Evolutionary conservation across 2,113 vertebrate genomes (phyloP).

Genomic region (Danionella cerebrum): DNA sequence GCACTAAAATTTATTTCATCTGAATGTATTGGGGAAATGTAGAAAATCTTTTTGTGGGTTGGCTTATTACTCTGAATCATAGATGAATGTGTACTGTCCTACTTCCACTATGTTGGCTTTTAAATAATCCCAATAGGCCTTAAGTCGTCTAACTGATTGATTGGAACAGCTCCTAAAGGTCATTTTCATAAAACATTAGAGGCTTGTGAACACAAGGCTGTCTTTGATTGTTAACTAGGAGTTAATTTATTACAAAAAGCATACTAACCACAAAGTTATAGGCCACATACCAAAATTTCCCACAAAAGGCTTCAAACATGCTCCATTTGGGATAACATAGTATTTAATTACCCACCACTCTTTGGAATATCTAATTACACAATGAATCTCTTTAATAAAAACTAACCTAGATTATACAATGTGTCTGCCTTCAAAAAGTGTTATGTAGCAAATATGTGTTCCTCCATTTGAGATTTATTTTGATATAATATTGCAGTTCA

Average conservation of each 20-base stretch:
- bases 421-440: not conserved
- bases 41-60: constrained; percentile 71
- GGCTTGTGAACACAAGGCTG: constrained; percentile 61
- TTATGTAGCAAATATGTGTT: constrained; percentile 12
- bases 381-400: constrained; percentile 22
- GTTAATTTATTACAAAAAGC: constrained; percentile 49
- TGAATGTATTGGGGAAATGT: constrained; percentile 46
- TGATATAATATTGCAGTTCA: no score
- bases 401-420: not conserved
- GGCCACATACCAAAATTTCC: constrained; percentile 35
- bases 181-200: constrained; percentile 69
- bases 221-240: constrained; percentile 55
- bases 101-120: constrained; percentile 65
- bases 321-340: constrained; percentile 18
- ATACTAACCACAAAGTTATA: constrained; percentile 8
- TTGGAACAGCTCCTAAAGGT: constrained; percentile 69
- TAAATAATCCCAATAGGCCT: constrained; percentile 71
- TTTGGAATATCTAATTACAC: constrained; percentile 27
- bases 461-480: no score
- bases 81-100: constrained; percentile 68
- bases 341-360: constrained; percentile 5
- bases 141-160: constrained; percentile 62
- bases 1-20: not conserved
- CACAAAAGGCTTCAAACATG: not conserved
- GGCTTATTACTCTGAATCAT: constrained; percentile 69